Conservation (phyloP, 1,140 invertebrate genomes). For the Neuroterus valhalla region DNA sequence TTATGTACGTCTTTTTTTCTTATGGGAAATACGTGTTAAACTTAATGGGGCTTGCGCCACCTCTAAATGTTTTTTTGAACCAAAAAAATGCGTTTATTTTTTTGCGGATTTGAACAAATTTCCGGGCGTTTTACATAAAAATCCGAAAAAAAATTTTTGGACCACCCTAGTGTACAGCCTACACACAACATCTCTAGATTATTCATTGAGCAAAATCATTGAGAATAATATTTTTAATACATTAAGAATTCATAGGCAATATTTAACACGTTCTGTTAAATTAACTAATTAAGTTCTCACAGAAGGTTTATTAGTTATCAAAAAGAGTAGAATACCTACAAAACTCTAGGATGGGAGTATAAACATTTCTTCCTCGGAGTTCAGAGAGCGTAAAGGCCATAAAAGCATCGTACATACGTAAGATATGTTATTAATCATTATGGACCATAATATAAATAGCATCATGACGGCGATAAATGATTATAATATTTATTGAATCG, state of each 20-base stretch:
- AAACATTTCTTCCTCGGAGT: neutral
- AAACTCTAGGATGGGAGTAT: constrained; percentile 6
- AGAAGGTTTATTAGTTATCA: constrained; percentile 9
- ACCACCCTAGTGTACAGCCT: too few relatives aligned
- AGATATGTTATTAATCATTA: constrained; percentile 1
- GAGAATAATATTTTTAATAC: neutral
- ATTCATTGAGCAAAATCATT: neutral
- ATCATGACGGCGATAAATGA: neutral
- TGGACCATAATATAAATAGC: constrained; percentile 11
- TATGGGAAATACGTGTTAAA: too few relatives aligned
- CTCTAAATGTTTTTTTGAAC: too few relatives aligned
- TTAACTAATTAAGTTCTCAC: constrained; percentile 21
- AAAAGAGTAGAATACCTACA: constrained; percentile 1
- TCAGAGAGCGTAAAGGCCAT: constrained; percentile 2
- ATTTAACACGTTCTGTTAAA: neutral
- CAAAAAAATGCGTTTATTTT: too few relatives aligned
- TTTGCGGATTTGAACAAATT: too few relatives aligned
- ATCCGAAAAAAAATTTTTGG: too few relatives aligned
- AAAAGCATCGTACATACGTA: neutral
- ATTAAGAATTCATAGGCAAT: neutral
- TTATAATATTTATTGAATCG: constrained; percentile 16
- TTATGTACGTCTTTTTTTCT: too few relatives aligned
- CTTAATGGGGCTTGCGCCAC: too few relatives aligned
- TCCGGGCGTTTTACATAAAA: too few relatives aligned
- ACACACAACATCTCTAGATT: too few relatives aligned